Conservation (phyloP, 2,113 vertebrate genomes). For the Micronycteris hirsuta region DNA sequence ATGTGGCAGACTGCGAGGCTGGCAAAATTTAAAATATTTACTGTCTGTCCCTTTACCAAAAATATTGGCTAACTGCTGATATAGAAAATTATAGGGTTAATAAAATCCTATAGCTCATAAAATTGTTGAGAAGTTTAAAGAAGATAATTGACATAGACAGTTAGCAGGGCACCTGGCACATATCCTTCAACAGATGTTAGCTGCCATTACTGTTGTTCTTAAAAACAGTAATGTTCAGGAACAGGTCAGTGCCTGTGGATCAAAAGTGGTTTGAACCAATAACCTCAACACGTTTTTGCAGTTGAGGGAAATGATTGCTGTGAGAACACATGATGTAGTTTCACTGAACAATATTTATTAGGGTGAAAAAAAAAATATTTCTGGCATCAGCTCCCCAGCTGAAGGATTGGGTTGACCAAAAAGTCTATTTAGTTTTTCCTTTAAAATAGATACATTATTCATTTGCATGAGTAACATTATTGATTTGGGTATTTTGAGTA, state of each 20-base stretch:
- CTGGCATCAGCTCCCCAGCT: slow-evolving; percentile 62
- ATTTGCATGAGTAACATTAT: too few relatives aligned
- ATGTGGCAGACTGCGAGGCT: not conserved
- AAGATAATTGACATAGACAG: not conserved
- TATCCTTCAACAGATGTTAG: not conserved
- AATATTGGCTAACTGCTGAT: not conserved
- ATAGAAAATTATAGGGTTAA: not conserved
- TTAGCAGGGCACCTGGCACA: not conserved
- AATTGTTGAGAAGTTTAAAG: not conserved
- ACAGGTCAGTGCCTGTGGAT: not conserved
- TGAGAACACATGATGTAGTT: slow-evolving; percentile 45
- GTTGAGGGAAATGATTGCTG: slow-evolving; percentile 5
- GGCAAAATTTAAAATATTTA: not conserved
- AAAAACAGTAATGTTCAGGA: not conserved
- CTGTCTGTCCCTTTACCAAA: not conserved
- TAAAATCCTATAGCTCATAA: not conserved
- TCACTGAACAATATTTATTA: slow-evolving; percentile 54
- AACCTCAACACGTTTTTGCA: not conserved
- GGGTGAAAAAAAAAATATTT: slow-evolving; percentile 68
- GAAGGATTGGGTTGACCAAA: not conserved
- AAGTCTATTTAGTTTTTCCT: too few relatives aligned
- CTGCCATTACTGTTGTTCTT: not conserved
- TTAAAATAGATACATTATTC: too few relatives aligned
- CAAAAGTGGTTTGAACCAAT: not conserved
- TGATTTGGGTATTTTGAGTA: too few relatives aligned